These are phyloP conservation scores for Coregonus ussuriensis DNA, from an alignment of 2,797 vertebrate genomes.

Conservation along the genomic window DNA sequence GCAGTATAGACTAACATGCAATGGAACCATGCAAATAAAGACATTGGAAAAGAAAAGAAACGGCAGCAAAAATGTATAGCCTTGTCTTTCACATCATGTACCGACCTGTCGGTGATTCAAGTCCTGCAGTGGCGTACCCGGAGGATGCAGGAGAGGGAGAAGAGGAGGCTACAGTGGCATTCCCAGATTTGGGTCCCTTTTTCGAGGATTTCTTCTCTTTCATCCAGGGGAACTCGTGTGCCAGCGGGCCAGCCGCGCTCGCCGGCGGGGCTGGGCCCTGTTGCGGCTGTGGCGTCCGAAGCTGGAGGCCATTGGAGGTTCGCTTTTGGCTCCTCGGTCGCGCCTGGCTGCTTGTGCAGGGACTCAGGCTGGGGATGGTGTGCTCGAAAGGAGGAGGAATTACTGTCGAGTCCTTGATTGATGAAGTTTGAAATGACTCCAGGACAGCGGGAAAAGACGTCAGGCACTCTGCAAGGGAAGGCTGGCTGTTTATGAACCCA, in stretches of 20 bases:
- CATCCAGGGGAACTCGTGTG: conserved; percentile 97
- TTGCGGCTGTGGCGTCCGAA: conserved; percentile 67
- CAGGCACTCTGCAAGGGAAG: conserved; percentile 98
- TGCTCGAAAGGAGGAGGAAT: conserved; percentile 98
- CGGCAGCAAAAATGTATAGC: conserved; percentile 8
- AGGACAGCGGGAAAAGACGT: conserved; percentile 99
- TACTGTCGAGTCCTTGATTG: conserved; percentile 99
- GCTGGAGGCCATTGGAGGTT: conserved; percentile 84
- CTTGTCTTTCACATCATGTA: conserved; percentile 51
- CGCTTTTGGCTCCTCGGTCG: conserved; percentile 86
- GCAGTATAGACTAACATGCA: background rate
- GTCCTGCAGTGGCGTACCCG: conserved; percentile 79
- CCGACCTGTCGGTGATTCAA: conserved; percentile 91
- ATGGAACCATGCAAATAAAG: conserved; percentile 7
- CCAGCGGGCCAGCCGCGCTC: conserved; percentile 64
- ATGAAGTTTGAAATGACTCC: conserved; percentile 99
- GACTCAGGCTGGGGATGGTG: conserved; percentile 91
- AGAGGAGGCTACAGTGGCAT: conserved; percentile 72
- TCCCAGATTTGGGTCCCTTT: conserved; percentile 78
- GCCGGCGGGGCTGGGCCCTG: conserved; percentile 71
- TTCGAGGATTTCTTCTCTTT: conserved; percentile 95
- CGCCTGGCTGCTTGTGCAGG: conserved; percentile 87
- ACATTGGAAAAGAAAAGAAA: conserved; percentile 37
- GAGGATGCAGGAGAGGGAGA: conserved; percentile 80
- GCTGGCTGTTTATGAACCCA: conserved; percentile 99